Base-by-base conservation (phyloP, 2,888 invertebrate genomes). In the Tiphia femorata region DNA sequence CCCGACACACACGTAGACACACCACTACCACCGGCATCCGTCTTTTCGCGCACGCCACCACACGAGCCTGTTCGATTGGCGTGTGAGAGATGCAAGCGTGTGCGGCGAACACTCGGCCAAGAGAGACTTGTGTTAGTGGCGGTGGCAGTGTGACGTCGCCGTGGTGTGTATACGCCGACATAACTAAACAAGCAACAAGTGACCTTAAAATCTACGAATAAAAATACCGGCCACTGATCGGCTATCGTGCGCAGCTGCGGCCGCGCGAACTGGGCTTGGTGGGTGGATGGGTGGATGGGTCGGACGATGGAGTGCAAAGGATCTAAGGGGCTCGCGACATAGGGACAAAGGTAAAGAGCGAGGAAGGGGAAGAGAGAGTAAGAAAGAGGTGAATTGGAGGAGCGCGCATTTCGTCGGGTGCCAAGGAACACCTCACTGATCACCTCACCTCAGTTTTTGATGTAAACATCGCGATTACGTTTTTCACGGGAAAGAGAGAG, bases 121-220 rank as follows among this genome's bases (percentile, higher is more conserved):
- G 65, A 56, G 61, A 62, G 52, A 38, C 64, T 63, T 59, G 56
- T 61, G 51, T 63, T n/a, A 29, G 43, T 23, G 8, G 33, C 17
- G 42, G 49, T 55, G 49, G 47, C 52, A 41, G 58, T 61, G 40
- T 30, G 43, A 43, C 55, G 43, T 51, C 43, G 23, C 47, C 25
- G 48, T 50, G 61, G 58, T 70, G 72, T 70, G 64, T 70, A 53
- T 72, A 64, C 71, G 67, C 62, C 75, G 74, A 76, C 81, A 79
- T 80, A 79, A 79, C 81, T 81, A 81, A 81, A 81, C 81, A 81
- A 81, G 81, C 81, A 81, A 81, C 81, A 81, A 81, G 81, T 81
- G 81, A 81, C 81, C 79, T 80, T 80, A 79, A 79, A 80, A 81
- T 80, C 75, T 74, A 73, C 65, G 75, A 79, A 81, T 80, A 81